phyloP scores from a whole-genome alignment of 2,797 vertebrate genomes.

The Neolamprologus multifasciatus region DNA sequence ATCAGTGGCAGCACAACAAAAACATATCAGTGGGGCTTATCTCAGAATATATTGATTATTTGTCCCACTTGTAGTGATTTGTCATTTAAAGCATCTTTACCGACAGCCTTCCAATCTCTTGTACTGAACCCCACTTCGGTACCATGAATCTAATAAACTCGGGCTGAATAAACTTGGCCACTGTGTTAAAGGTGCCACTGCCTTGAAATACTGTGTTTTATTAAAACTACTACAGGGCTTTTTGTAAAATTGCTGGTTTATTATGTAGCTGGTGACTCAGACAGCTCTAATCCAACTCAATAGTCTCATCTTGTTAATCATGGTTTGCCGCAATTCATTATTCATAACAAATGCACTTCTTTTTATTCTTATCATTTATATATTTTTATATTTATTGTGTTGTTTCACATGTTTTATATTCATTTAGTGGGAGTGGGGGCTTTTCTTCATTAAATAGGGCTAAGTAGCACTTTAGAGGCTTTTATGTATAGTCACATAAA shows the following conservation, averaged over 20 bases:
- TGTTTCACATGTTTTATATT: not conserved
- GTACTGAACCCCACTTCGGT: not conserved
- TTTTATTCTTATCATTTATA: not conserved
- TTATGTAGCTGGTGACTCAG: not conserved
- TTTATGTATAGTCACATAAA: conserved; percentile 24
- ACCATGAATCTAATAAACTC: conserved; percentile 1
- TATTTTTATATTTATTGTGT: not conserved
- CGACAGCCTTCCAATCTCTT: not conserved
- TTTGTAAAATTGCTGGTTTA: conserved; percentile 4
- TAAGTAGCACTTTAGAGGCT: conserved; percentile 32
- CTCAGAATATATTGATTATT: conserved; percentile 22
- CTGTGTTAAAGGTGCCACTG: not conserved
- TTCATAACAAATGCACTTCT: not conserved
- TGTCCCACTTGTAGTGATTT: conserved; percentile 1
- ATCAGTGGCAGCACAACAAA: not conserved
- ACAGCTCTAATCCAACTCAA: not conserved
- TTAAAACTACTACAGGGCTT: not conserved
- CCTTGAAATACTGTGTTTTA: not conserved
- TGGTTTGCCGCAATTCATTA: conserved; percentile 11
- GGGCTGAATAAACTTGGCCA: not conserved
- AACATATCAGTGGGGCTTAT: not conserved
- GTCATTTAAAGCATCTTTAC: conserved; percentile 7
- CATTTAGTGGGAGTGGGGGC: not conserved
- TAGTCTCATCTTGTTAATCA: conserved; percentile 28
- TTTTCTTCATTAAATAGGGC: conserved; percentile 21